These are phyloP conservation scores for Drosophila atroscutellata DNA, from an alignment of 2,888 invertebrate species.

Conservation along the genomic window DNA sequence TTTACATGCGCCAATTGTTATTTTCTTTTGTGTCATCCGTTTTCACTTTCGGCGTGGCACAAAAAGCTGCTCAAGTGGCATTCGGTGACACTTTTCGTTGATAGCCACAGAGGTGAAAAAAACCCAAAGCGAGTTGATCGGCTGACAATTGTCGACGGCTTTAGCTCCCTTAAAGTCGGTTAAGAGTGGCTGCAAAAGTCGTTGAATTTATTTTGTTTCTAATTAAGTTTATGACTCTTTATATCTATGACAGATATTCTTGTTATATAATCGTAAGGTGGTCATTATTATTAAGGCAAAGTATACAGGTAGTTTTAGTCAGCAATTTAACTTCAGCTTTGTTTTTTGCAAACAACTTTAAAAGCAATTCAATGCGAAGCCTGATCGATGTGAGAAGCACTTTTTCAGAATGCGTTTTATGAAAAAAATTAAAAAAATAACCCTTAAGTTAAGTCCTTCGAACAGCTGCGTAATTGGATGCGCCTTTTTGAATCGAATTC, in stretches of 20 bases:
- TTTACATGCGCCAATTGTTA: constrained; percentile 34
- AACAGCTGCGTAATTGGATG: constrained; percentile 13
- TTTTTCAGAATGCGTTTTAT: neutral
- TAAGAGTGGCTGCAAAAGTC: neutral
- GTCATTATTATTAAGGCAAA: neutral
- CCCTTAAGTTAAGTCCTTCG: neutral
- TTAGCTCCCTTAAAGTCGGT: neutral
- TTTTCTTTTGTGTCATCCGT: constrained; percentile 8
- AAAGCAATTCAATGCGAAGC: constrained; percentile 7
- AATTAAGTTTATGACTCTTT: neutral
- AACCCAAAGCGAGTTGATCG: constrained; percentile 4
- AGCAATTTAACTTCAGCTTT: neutral
- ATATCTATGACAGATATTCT: neutral
- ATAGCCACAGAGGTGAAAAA: neutral
- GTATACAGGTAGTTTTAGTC: neutral
- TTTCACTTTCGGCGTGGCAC: constrained; percentile 31
- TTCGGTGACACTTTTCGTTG: constrained; percentile 35
- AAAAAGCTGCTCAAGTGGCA: constrained; percentile 50
- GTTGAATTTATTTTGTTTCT: neutral
- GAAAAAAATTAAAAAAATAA: constrained; percentile 1
- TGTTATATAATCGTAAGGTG: neutral
- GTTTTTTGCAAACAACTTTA: neutral
- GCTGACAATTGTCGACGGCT: constrained; percentile 33
- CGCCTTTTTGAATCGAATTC: constrained; percentile 16
- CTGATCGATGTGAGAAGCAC: neutral